Conservation (phyloP, 2,797 vertebrate species). For the Cuculus canorus region DNA sequence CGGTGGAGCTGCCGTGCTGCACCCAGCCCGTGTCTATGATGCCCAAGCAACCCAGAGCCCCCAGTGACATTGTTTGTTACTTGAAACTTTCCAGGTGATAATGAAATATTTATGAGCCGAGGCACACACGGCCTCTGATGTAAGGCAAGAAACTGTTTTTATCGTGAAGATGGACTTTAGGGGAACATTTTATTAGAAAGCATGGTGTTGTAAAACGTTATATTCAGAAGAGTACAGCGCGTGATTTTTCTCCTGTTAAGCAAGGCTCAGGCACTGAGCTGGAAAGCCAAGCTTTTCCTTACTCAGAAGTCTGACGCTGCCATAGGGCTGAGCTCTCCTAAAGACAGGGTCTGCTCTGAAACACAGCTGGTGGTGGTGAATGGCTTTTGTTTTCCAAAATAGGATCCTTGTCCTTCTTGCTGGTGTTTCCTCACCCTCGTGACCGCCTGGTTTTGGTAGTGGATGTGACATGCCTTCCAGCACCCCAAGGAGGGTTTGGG, state of each 20-base stretch:
- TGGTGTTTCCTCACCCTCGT: fast-evolving
- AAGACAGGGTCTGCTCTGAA: not conserved
- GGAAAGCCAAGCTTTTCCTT: not conserved
- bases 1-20: not conserved
- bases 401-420: not conserved
- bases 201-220: not conserved
- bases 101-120: not conserved
- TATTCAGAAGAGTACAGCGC: not conserved
- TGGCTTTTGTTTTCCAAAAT: not conserved
- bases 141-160: not conserved
- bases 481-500: not conserved
- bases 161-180: not conserved
- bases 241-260: not conserved
- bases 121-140: not conserved
- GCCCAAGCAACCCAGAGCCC: not conserved
- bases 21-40: not conserved
- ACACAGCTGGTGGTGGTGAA: not conserved
- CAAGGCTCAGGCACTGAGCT: not conserved
- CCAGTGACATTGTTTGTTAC: not conserved
- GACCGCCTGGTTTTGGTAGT: not conserved
- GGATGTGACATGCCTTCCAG: too few relatives aligned
- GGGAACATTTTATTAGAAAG: not conserved
- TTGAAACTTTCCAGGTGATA: not conserved
- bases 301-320: fast-evolving
- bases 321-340: not conserved